Evolutionary conservation across 2,888 invertebrate genomes (phyloP), one percentile per base, ranked within the genome.

Genomic region (Salpingus planirostris): DNA sequence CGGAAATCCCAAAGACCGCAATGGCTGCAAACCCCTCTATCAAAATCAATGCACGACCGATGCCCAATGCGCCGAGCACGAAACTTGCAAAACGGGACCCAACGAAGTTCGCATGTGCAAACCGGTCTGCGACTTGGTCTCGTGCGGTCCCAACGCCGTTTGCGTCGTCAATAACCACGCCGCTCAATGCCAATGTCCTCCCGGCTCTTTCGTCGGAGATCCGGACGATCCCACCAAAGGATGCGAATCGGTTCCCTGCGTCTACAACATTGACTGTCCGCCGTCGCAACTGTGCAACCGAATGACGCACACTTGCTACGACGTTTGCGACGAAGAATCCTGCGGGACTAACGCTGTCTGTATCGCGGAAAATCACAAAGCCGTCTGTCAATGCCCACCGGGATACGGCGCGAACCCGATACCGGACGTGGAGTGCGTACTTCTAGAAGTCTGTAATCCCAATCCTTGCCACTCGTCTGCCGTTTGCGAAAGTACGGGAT

Each of bases 321-420:
- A 84, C 57, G 85, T 81, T 4, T 91, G 90, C 54, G 76, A 78
- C 41, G 80, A 82, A 57, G 80, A 83, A 46, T 78, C 84, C 2
- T 92, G 91, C 52, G 90, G 91, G 0, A 75, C 74, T 11, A 88
- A 90, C 61, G 87, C 91, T 5, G 84, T 91, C 10, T 92, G 92
- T 58, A 76, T 90, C 46, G 80, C 85, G 3, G 87, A 89, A 62
- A 80, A 85, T 51, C 88, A 91, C 56, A 80, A 78, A 55, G 74
- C 80, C 5, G 74, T 73, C 11, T 92, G 92, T 49, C 85, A 87
- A 55, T 92, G 92, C 57, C 89, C 88, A 18, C 80, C 81, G 15
- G 91, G 91, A 6, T 86, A 75, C 56, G 75, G 71, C 47, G 76
- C 85, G 2, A 83, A 88, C 58, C 89, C 90, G 2, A 64, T 85